A percentile compares a stretch with the other conserved stretches of the same genome.
Conservation (phyloP, 2,113 vertebrate genomes). For the Xyliphius kryptos region DNA sequence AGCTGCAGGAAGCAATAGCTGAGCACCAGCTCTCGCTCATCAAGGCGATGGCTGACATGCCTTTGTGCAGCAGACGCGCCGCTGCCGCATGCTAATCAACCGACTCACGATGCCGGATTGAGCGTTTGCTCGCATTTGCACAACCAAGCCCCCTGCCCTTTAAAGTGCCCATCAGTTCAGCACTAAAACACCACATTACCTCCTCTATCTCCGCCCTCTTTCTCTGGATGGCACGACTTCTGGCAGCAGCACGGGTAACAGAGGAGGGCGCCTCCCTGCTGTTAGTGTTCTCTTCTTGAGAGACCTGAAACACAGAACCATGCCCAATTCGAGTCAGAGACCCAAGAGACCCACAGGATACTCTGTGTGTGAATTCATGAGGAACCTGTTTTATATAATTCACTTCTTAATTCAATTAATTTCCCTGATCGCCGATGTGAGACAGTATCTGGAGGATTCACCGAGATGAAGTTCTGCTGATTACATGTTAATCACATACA, state of each 20-base stretch:
- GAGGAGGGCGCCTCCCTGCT: constrained; percentile 41
- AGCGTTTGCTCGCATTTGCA: no score
- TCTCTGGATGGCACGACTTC: constrained; percentile 61
- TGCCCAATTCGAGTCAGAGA: no score
- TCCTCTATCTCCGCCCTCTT: constrained; percentile 65
- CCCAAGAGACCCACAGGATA: no score
- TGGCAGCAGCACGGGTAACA: constrained; percentile 44
- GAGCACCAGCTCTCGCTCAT: constrained; percentile 29
- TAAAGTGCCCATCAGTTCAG: no score
- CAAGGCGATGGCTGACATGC: not conserved
- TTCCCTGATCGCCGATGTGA: no score
- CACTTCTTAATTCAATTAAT: no score
- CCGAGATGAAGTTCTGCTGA: no score
- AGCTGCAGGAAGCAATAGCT: constrained; percentile 21
- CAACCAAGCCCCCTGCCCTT: no score
- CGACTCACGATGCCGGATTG: not conserved
- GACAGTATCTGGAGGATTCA: no score
- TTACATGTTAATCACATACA: no score
- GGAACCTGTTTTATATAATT: no score
- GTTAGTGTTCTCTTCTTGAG: constrained; percentile 40
- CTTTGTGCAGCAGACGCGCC: not conserved
- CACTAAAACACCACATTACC: constrained; percentile 41
- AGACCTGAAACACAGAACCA: constrained; percentile 30
- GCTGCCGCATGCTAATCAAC: constrained; percentile 9
- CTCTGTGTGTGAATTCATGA: no score